Conservation (phyloP, 2,888 invertebrate genomes). For the Lamellibrachia satsuma region DNA sequence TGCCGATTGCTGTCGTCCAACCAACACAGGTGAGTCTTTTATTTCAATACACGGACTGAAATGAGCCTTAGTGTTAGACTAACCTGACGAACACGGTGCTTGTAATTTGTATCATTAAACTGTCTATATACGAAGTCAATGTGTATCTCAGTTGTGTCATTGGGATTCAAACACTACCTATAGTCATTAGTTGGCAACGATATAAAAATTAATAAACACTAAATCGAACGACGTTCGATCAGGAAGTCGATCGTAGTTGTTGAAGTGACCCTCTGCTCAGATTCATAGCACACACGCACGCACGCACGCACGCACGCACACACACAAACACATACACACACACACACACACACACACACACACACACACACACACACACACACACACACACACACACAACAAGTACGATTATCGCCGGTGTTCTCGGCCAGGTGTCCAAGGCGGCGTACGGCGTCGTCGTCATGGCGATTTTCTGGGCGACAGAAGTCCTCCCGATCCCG, state of each 20-base stretch:
- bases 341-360: no score
- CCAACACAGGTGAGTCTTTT: background rate
- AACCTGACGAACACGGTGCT: background rate
- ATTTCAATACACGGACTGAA: background rate
- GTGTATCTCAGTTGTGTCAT: background rate
- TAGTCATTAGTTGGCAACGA: background rate
- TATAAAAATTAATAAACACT: background rate
- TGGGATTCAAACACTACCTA: background rate
- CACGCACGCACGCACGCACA: background rate
- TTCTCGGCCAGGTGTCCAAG: constrained; percentile 7
- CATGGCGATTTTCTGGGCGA: constrained; percentile 23
- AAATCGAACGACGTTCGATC: background rate
- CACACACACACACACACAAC: background rate
- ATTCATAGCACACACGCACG: background rate
- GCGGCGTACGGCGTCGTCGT: constrained; percentile 20
- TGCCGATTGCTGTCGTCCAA: background rate
- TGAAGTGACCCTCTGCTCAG: background rate
- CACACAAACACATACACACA: no score
- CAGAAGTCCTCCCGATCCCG: constrained; percentile 21
- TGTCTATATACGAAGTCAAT: background rate
- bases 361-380: background rate
- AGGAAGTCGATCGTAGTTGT: background rate
- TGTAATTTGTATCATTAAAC: background rate
- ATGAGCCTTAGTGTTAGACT: no score
- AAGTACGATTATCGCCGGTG: background rate